Percentiles rank a stretch among this genome's conserved stretches.
Evolutionary conservation across 2,113 vertebrate species (phyloP).

Genomic region (Helogale parvula): DNA sequence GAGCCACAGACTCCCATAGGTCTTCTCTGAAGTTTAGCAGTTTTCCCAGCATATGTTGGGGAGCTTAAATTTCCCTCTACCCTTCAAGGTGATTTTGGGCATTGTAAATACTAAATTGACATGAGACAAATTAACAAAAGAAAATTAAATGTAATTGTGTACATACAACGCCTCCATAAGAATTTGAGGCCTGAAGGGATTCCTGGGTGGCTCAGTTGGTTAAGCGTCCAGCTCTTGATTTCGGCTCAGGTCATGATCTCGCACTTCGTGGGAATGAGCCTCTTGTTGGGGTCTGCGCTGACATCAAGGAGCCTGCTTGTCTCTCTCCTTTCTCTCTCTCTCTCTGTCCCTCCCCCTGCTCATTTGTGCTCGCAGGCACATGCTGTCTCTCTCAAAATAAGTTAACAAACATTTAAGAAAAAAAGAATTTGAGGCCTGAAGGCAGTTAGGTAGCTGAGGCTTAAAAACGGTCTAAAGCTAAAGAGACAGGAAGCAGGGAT

Average conservation of each 20-base stretch:
- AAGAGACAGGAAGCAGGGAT: background rate
- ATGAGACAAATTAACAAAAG: background rate
- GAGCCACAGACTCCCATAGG: background rate
- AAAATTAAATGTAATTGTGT: background rate
- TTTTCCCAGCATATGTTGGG: background rate
- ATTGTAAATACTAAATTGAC: background rate
- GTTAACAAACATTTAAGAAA: no score
- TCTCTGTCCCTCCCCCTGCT: no score
- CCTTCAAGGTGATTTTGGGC: background rate
- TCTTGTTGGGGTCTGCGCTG: no score
- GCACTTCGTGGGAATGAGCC: no score
- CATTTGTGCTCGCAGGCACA: no score
- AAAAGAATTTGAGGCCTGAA: background rate
- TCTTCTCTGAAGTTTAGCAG: background rate
- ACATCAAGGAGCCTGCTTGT: no score
- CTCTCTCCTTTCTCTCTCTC: no score
- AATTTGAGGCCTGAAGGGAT: background rate
- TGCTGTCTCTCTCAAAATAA: no score
- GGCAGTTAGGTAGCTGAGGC: background rate
- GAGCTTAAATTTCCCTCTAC: background rate
- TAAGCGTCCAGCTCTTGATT: no score
- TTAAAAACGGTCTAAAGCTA: background rate
- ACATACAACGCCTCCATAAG: background rate
- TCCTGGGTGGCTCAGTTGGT: no score
- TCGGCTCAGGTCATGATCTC: no score